Evolutionary conservation across 1,140 invertebrate species (phyloP).

Genomic region (Sminthurides bifidus): DNA sequence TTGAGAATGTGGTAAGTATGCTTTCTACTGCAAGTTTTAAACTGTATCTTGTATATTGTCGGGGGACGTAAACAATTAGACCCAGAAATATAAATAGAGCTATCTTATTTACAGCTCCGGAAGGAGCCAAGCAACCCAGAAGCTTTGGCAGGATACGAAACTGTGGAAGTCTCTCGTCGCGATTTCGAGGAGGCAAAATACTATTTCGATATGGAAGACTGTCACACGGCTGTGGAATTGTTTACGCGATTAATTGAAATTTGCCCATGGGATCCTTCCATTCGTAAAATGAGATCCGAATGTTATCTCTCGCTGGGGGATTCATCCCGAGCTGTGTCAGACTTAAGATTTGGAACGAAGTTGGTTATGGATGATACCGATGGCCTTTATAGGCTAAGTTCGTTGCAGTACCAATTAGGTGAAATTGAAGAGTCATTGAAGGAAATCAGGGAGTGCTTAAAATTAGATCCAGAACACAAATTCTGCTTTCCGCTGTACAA

Average conservation of each 20-base stretch:
- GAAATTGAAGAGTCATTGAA: slow-evolving; percentile 80
- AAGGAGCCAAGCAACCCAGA: slow-evolving; percentile 65
- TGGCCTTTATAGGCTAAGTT: slow-evolving; percentile 66
- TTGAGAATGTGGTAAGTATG: slow-evolving; percentile 65
- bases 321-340: slow-evolving; percentile 71
- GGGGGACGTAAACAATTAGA: background rate
- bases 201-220: slow-evolving; percentile 53
- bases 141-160: slow-evolving; percentile 50
- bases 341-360: slow-evolving; percentile 80
- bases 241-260: slow-evolving; percentile 66
- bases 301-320: slow-evolving; percentile 70
- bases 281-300: slow-evolving; percentile 75
- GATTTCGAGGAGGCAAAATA: slow-evolving; percentile 54
- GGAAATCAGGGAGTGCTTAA: slow-evolving; percentile 92
- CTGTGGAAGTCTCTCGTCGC: slow-evolving; percentile 51
- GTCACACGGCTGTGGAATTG: slow-evolving; percentile 53
- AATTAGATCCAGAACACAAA: slow-evolving; percentile 95
- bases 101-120: slow-evolving; percentile 46
- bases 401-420: slow-evolving; percentile 77
- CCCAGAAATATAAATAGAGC: too few relatives aligned
- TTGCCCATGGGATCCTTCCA: slow-evolving; percentile 74
- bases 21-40: background rate
- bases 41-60: background rate
- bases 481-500: slow-evolving; percentile 94
- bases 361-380: slow-evolving; percentile 81